Evolutionary conservation across 2,888 invertebrate genomes (phyloP).

Genomic region (Drosophila pegasa): DNA sequence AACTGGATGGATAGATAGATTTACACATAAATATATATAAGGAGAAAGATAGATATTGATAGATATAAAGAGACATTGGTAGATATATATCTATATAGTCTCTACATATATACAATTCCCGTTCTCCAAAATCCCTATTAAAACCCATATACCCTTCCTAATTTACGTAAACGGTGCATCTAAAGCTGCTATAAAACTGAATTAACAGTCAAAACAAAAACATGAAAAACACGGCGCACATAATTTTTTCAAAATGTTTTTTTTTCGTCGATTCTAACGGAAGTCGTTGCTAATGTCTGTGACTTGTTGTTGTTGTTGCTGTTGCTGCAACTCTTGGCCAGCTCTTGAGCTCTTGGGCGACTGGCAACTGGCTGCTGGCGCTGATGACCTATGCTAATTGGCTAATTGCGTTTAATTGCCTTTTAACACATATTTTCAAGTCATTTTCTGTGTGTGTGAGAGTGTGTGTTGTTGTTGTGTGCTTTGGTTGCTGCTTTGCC

Average conservation of each 20-base stretch:
- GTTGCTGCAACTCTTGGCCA: slow-evolving; percentile 51
- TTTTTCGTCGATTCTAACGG: slow-evolving; percentile 67
- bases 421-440: slow-evolving; percentile 61
- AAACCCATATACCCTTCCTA: neutral
- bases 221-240: slow-evolving; percentile 24
- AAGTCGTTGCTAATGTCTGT: slow-evolving; percentile 55
- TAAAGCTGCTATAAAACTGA: slow-evolving; percentile 22
- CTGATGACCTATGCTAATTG: slow-evolving; percentile 79
- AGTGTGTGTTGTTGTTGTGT: neutral
- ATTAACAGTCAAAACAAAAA: slow-evolving; percentile 28
- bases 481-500: neutral
- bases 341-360: slow-evolving; percentile 20
- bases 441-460: neutral
- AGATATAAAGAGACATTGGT: neutral
- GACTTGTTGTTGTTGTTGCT: slow-evolving; percentile 22
- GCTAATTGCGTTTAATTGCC: slow-evolving; percentile 79
- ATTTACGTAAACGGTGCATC: neutral
- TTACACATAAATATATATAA: too few relatives aligned
- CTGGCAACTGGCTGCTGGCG: slow-evolving; percentile 28
- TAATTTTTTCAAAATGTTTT: slow-evolving; percentile 48
- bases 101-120: too few relatives aligned
- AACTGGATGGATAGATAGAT: too few relatives aligned
- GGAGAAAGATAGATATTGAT: too few relatives aligned
- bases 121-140: neutral
- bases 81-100: neutral